Evolutionary conservation across 23 tunicate species (phyloP), one percentile per base, ranked within the genome.

Genomic region (Trididemnum miniatum): DNA sequence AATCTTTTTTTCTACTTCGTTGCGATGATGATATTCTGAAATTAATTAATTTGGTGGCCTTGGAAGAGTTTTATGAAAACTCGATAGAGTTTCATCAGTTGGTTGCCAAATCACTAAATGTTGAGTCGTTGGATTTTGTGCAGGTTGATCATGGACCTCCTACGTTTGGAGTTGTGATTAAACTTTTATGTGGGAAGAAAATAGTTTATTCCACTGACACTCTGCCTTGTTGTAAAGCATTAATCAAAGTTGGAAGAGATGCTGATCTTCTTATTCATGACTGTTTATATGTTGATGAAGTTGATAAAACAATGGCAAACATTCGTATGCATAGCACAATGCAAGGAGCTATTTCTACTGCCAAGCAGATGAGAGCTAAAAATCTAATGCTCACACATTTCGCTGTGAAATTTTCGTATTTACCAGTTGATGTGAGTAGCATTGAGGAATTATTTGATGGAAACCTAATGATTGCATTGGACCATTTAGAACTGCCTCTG

Each of bases 151-250:
- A 91, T 29, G 81, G 85, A 15, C 71, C 71, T 0, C 52, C 25
- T 22, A 91, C 97, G 12, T 82, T 50, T 64, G 97, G 97, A 0
- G 36, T 91, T 37, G 76, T 76, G 31, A 22, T 91, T 1, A 35
- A 37, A 0, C 63, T 77, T 0, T 20, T 29, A 1, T 30, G 78
- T 63, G 50, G 81, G 31, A 71, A 77, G 33, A 88, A 83, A 40
- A 44, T 91, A 27, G 91, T 65, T 20, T 91, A 86, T 62, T 86
- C 97, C 30, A 76, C 97, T 0, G 97, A 91, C 81, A 91, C 97
- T 5, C 35, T 82, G 62, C 91, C 97, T 20, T 64, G 77, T 86
- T 36, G 49, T 34, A 30, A 71, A 24, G 22, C 66, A 26, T 39
- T 91, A 20, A 82, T 86, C 22, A 27, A 60, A 36, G 71, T 77